Percentiles rank a stretch among this genome's conserved stretches.
These are phyloP conservation scores for Phoenicopterus ruber DNA, from an alignment of 2,113 vertebrate species.

Conservation along the genomic window DNA sequence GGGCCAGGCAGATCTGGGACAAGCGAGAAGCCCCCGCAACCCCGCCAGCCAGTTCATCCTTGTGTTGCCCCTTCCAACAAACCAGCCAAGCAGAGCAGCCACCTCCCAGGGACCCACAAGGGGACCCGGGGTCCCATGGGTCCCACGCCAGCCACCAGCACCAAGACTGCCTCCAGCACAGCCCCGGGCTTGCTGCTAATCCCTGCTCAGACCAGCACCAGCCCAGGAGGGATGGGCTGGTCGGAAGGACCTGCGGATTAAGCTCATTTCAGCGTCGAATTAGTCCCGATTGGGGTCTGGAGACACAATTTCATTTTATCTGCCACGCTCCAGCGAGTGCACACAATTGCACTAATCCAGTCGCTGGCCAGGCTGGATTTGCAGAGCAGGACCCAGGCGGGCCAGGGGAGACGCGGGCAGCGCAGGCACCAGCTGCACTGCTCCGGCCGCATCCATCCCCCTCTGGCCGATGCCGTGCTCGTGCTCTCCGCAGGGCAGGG, in stretches of 20 bases:
- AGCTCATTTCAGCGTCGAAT: conserved; percentile 3
- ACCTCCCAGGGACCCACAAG: background rate
- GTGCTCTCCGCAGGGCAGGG: background rate
- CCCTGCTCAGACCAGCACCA: background rate
- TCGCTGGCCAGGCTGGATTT: conserved; percentile 15
- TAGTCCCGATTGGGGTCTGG: conserved; percentile 26
- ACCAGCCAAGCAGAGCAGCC: background rate
- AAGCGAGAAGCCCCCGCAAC: background rate
- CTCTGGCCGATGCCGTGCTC: fast-evolving
- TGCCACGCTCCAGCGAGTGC: background rate
- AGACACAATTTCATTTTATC: conserved; percentile 43
- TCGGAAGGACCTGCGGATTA: background rate
- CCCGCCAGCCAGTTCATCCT: background rate
- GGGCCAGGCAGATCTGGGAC: background rate
- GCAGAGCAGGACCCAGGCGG: background rate
- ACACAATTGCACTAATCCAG: conserved; percentile 35
- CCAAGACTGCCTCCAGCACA: background rate
- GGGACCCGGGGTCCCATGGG: background rate
- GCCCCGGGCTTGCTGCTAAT: background rate
- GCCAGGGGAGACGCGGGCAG: background rate
- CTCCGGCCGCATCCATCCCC: background rate
- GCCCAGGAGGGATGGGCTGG: background rate
- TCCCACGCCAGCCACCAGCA: background rate
- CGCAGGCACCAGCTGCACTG: fast-evolving
- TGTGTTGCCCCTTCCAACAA: background rate